These are phyloP conservation scores for Tetrao urogallus DNA, from an alignment of 2,113 vertebrate species.

Conservation along the genomic window DNA sequence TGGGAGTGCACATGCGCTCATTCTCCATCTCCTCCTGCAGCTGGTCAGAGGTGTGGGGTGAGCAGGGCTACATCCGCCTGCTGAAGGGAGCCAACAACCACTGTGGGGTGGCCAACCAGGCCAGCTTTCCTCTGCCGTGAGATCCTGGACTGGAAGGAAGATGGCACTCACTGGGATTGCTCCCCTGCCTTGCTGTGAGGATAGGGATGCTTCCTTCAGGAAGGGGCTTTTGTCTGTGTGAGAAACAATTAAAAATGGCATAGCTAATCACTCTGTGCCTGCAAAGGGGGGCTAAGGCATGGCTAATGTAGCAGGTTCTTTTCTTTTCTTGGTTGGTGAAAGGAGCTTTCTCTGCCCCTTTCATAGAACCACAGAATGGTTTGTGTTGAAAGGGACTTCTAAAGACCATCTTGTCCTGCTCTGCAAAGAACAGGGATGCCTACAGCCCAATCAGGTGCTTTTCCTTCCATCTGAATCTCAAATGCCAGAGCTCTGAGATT, in stretches of 20 bases:
- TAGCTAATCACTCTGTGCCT: fast-evolving
- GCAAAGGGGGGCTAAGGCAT: fast-evolving
- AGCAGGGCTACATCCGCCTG: conserved; percentile 50
- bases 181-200: fast-evolving
- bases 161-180: fast-evolving
- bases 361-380: no score
- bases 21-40: neutral
- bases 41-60: conserved; percentile 28
- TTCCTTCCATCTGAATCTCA: neutral
- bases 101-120: conserved; percentile 44
- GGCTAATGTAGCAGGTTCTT: no score
- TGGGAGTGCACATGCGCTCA: neutral
- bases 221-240: neutral
- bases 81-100: neutral
- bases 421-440: no score
- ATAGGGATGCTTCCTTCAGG: neutral
- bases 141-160: neutral
- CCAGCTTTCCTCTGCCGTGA: conserved; percentile 28
- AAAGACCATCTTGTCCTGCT: no score
- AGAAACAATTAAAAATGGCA: neutral
- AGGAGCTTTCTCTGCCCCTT: fast-evolving
- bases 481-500: neutral
- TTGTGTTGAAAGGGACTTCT: no score
- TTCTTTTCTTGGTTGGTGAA: fast-evolving
- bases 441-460: neutral